Evolutionary conservation across 2,797 vertebrate species (phyloP).

Genomic region (Eulemur rubriventer): DNA sequence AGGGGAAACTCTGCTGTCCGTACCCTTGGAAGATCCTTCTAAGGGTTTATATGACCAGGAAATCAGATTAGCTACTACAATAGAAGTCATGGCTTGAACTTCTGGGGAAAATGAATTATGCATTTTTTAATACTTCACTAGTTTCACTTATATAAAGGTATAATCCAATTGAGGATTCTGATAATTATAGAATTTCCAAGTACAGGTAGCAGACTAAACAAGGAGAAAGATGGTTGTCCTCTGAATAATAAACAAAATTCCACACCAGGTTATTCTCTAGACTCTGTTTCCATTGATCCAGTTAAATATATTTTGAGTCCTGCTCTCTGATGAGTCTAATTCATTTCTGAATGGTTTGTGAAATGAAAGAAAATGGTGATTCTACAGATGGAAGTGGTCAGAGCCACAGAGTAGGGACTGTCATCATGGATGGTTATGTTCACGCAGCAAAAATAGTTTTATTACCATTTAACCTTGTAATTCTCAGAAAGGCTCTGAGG

Average conservation of each 20-base stretch:
- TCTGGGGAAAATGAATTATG: constrained; percentile 51
- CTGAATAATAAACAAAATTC: constrained; percentile 21
- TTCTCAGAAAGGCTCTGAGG: constrained; percentile 36
- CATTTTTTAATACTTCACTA: constrained; percentile 41
- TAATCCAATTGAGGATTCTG: constrained; percentile 46
- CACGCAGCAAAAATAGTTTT: constrained; percentile 35
- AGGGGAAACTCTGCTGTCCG: neutral
- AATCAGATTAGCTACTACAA: constrained; percentile 61
- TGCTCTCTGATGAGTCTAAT: constrained; percentile 6
- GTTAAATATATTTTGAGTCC: constrained; percentile 25
- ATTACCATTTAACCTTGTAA: constrained; percentile 50
- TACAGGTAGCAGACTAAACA: neutral
- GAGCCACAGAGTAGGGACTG: neutral
- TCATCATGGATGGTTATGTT: neutral
- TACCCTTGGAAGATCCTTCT: constrained; percentile 48
- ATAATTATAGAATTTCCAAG: constrained; percentile 33
- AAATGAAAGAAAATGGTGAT: constrained; percentile 52
- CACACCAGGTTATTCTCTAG: neutral
- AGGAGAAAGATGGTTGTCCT: neutral
- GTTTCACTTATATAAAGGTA: constrained; percentile 52
- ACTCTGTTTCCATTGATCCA: constrained; percentile 17
- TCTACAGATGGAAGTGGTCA: constrained; percentile 47
- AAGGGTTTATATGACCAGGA: constrained; percentile 52
- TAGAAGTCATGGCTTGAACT: constrained; percentile 33
- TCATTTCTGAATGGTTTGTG: constrained; percentile 40